Evolutionary conservation across 2,888 invertebrate genomes (phyloP).

Genomic region (Platycheirus rosarum): DNA sequence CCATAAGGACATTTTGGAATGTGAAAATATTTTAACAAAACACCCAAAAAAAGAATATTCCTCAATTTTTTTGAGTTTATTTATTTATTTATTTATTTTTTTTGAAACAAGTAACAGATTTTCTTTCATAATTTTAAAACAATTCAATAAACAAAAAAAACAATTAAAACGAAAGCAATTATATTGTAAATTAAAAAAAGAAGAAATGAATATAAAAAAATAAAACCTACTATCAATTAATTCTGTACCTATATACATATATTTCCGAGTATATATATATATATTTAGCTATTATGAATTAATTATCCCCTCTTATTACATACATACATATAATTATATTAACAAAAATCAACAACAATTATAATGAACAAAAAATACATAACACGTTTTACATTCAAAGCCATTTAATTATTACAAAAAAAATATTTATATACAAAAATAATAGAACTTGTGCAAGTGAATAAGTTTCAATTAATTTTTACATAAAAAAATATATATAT

Average conservation of each 20-base stretch:
- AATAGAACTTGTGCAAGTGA: constrained; percentile 35
- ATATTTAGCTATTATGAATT: constrained; percentile 70
- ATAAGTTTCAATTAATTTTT: neutral
- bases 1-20: constrained; percentile 7
- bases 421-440: constrained; percentile 60
- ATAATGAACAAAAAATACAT: constrained; percentile 41
- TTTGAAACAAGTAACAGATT: too few relatives aligned
- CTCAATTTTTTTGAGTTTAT: constrained; percentile 35
- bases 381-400: constrained; percentile 62
- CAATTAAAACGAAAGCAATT: constrained; percentile 73
- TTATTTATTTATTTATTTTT: constrained; percentile 27
- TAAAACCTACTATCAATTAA: constrained; percentile 77
- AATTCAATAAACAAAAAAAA: constrained; percentile 28
- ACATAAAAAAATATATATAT: neutral
- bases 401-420: constrained; percentile 53
- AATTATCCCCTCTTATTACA: constrained; percentile 70
- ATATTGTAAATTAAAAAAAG: constrained; percentile 73
- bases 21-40: constrained; percentile 38
- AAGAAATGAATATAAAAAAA: constrained; percentile 75
- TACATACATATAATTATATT: constrained; percentile 49
- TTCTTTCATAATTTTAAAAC: too few relatives aligned
- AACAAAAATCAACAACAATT: constrained; percentile 42
- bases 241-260: constrained; percentile 79
- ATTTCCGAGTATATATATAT: constrained; percentile 61
- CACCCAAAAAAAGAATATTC: constrained; percentile 12